Percentiles rank a stretch among this genome's conserved stretches.
phyloP scores from a whole-genome alignment of 2,797 vertebrate species.

The Pterois miles region DNA sequence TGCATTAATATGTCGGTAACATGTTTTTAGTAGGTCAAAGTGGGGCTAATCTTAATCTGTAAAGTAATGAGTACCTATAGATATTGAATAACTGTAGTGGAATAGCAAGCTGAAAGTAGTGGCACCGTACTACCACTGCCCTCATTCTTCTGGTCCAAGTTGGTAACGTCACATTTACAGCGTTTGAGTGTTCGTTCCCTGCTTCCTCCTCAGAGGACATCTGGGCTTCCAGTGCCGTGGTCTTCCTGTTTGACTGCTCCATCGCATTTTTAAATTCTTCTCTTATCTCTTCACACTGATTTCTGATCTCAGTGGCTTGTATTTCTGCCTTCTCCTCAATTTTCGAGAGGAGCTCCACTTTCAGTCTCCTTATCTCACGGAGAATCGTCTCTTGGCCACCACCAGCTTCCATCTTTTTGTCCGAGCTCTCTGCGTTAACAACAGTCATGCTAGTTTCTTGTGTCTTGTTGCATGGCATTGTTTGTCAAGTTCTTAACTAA shows the following conservation, averaged over 20 bases:
- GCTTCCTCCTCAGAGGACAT: background rate
- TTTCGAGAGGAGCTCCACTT: background rate
- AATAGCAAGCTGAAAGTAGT: background rate
- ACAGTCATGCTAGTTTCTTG: background rate
- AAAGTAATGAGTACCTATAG: background rate
- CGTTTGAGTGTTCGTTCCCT: background rate
- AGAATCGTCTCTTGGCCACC: background rate
- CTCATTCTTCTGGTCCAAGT: background rate
- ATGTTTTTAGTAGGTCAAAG: background rate
- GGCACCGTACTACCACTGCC: too few relatives aligned
- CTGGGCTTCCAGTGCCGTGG: too few relatives aligned
- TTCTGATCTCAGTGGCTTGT: background rate
- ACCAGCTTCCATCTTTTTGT: background rate
- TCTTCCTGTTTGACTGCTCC: background rate
- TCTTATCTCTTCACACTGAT: too few relatives aligned
- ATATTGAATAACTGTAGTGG: background rate
- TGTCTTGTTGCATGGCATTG: background rate
- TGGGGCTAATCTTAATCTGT: background rate
- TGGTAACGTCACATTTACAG: background rate
- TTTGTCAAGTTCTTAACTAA: too few relatives aligned
- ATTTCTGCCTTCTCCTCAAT: background rate
- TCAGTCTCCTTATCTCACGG: background rate
- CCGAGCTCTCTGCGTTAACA: background rate
- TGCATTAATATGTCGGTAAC: background rate
- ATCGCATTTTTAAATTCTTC: background rate